A percentile compares a stretch with the other conserved stretches of the same genome.
Conservation (phyloP, 92 coral and sea anemone species). For the Paramuricea clavata region DNA sequence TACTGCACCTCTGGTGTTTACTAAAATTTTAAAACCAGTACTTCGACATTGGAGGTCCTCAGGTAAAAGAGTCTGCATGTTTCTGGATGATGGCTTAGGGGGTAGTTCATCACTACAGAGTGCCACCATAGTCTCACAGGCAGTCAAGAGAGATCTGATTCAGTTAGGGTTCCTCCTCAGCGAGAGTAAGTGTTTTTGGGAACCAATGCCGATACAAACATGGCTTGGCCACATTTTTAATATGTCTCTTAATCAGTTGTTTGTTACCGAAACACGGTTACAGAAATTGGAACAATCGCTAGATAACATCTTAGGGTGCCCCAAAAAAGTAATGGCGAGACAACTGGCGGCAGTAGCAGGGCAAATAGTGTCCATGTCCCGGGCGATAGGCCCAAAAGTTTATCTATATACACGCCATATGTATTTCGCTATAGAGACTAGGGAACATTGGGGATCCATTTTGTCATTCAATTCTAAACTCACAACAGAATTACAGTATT, state of each 20-base stretch:
- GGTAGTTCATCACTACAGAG: constrained; percentile 30
- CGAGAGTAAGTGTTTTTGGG: constrained; percentile 36
- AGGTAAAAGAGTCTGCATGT: constrained; percentile 48
- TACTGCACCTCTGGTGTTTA: constrained; percentile 50
- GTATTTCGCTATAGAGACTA: constrained; percentile 60
- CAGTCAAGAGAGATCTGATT: constrained; percentile 23
- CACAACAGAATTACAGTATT: constrained; percentile 30
- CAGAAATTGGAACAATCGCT: constrained; percentile 46
- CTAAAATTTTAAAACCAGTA: constrained; percentile 45
- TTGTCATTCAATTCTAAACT: constrained; percentile 6
- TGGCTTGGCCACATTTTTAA: constrained; percentile 66
- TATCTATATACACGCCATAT: constrained; percentile 60
- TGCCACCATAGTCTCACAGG: constrained; percentile 31
- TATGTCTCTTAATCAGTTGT: constrained; percentile 54
- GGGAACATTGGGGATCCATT: constrained; percentile 44
- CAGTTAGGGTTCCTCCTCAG: constrained; percentile 57
- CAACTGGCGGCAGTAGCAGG: constrained; percentile 65
- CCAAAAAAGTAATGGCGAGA: constrained; percentile 49
- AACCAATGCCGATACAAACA: constrained; percentile 36
- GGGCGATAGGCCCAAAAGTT: constrained; percentile 46
- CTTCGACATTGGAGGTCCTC: constrained; percentile 58
- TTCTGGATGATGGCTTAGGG: constrained; percentile 48
- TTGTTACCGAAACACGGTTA: constrained; percentile 54
- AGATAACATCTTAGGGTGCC: neutral
- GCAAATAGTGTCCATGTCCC: constrained; percentile 65